phyloP scores from a whole-genome alignment of 2,888 invertebrate genomes.

The Crocallis elinguaria region DNA sequence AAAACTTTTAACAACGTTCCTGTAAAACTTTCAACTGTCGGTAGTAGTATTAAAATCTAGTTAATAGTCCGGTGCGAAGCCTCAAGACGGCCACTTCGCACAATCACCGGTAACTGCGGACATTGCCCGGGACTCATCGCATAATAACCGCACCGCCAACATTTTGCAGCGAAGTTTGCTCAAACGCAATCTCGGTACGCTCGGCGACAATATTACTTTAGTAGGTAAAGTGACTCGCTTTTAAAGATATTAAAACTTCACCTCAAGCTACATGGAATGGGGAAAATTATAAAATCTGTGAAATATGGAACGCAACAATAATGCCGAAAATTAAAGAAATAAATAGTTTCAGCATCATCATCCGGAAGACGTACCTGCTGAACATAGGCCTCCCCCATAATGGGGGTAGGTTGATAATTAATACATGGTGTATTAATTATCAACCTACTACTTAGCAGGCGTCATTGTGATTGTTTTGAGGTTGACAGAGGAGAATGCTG shows the following conservation, averaged over 20 bases:
- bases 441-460: no score
- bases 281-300: no score
- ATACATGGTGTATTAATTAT: no score
- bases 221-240: not conserved
- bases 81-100: conserved; percentile 16
- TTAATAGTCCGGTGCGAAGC: conserved; percentile 13
- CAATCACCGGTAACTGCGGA: conserved; percentile 1
- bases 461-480: no score
- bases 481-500: no score
- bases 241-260: conserved; percentile 4
- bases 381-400: no score
- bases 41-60: conserved; percentile 22
- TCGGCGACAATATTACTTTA: conserved; percentile 1
- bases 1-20: not conserved
- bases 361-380: no score
- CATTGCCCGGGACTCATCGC: conserved; percentile 5
- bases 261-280: not conserved
- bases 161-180: conserved; percentile 23
- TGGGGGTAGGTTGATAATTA: no score
- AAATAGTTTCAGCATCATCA: no score
- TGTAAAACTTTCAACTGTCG: conserved; percentile 17
- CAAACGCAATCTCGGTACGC: conserved; percentile 7
- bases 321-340: no score
- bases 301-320: no score
- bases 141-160: conserved; percentile 14